Evolutionary conservation across 2,888 invertebrate genomes (phyloP).

Genomic region (Oxyteleia sp.): DNA sequence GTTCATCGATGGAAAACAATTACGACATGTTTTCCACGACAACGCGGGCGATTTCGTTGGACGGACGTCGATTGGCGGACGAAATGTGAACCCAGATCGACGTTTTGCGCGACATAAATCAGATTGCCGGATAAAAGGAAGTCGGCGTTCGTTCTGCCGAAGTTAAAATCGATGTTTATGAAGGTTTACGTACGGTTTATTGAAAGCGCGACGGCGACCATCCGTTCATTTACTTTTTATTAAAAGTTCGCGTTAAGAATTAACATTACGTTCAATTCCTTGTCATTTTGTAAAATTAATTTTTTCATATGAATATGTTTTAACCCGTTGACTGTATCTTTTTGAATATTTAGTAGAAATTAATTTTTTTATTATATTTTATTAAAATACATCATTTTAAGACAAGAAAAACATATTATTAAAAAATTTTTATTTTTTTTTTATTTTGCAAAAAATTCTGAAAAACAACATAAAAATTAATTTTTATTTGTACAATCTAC

Average conservation of each 20-base stretch:
- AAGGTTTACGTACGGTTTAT: constrained; percentile 52
- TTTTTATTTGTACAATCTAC: too few species aligned
- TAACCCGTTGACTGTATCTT: too few species aligned
- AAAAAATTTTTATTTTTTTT: too few species aligned
- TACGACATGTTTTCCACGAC: constrained; percentile 46
- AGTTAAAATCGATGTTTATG: constrained; percentile 59
- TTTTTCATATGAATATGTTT: too few species aligned
- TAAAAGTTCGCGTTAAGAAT: constrained; percentile 24
- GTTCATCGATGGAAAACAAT: constrained; percentile 53
- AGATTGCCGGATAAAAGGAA: constrained; percentile 55
- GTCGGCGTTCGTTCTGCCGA: constrained; percentile 42
- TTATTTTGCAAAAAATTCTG: too few species aligned
- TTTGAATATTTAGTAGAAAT: too few species aligned
- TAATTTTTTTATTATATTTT: too few species aligned
- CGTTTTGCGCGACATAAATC: constrained; percentile 58
- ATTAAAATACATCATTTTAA: too few species aligned
- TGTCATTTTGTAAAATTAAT: too few species aligned
- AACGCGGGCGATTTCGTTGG: constrained; percentile 10
- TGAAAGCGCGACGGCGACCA: constrained; percentile 44
- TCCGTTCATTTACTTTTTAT: constrained; percentile 49
- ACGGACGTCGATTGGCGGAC: constrained; percentile 30
- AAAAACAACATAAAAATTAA: too few species aligned
- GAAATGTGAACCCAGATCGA: constrained; percentile 36
- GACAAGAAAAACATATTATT: too few species aligned
- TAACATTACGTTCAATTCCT: too few species aligned